These are phyloP conservation scores for Tautogolabrus adspersus DNA, from an alignment of 2,113 vertebrate species.

Conservation along the genomic window DNA sequence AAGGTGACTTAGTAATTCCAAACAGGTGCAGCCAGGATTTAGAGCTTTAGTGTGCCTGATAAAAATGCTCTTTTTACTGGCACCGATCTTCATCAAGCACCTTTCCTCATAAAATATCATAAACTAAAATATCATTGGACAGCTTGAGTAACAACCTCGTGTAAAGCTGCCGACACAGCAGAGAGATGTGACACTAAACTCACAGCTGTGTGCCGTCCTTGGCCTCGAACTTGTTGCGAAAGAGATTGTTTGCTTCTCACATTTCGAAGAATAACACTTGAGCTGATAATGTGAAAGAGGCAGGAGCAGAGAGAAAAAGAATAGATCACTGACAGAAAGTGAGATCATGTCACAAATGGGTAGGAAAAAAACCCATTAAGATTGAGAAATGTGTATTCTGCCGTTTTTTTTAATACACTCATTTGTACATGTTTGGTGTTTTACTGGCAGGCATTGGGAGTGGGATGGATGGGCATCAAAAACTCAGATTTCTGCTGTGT, in stretches of 20 bases:
- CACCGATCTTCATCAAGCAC: constrained; percentile 8
- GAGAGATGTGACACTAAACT: constrained; percentile 5
- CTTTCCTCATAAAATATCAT: background rate
- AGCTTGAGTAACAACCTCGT: background rate
- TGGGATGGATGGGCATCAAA: too few relatives aligned
- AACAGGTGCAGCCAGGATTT: constrained; percentile 29
- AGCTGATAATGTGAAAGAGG: background rate
- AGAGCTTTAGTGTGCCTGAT: background rate
- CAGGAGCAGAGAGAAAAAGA: background rate
- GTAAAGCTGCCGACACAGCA: constrained; percentile 5
- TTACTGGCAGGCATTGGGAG: too few relatives aligned
- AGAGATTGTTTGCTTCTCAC: background rate
- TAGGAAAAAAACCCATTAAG: background rate
- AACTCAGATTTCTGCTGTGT: too few relatives aligned
- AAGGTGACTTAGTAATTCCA: constrained; percentile 48
- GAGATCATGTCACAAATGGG: background rate
- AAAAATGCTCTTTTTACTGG: background rate
- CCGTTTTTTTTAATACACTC: too few relatives aligned
- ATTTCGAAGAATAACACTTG: constrained; percentile 1
- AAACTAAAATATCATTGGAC: constrained; percentile 1
- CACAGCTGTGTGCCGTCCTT: background rate
- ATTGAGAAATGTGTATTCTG: too few relatives aligned
- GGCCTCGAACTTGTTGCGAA: background rate
- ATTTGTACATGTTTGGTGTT: too few relatives aligned
- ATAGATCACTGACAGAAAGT: background rate